Conservation (phyloP, 92 coral and sea anemone species). For the Siderastrea siderea region DNA sequence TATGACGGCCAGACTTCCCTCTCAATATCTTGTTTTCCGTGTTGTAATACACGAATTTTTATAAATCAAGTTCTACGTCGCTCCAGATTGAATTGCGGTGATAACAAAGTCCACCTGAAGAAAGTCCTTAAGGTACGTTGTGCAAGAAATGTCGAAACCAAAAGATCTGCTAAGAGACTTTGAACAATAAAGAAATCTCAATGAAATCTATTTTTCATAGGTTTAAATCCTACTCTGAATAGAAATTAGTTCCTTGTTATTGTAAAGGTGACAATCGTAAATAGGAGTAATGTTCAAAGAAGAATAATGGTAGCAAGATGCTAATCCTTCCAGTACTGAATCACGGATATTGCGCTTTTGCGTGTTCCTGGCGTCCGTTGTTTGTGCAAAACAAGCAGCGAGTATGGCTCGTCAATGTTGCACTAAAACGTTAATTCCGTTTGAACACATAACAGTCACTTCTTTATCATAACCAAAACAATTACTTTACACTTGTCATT, state of each 20-base stretch:
- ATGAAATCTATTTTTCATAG: background rate
- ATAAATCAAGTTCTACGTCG: background rate
- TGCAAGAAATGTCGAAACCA: background rate
- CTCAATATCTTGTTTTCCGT: background rate
- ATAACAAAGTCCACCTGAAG: background rate
- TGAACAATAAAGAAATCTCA: background rate
- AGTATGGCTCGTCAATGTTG: background rate
- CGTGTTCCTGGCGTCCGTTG: background rate
- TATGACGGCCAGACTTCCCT: too few relatives aligned
- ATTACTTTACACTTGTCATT: conserved; percentile 41
- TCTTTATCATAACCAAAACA: conserved; percentile 35
- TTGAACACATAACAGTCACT: conserved; percentile 2
- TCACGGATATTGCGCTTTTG: background rate
- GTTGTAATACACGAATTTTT: background rate
- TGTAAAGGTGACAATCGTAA: background rate
- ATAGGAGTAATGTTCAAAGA: background rate
- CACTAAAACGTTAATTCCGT: background rate
- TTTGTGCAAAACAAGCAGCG: background rate
- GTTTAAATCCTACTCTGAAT: conserved; percentile 4
- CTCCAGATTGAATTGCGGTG: background rate
- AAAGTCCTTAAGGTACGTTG: background rate
- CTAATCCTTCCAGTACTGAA: background rate
- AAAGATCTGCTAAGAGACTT: background rate
- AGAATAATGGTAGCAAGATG: background rate
- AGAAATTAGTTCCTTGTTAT: conserved; percentile 19